Conservation (phyloP, 1,140 invertebrate genomes). For the Dreissena polymorpha region DNA sequence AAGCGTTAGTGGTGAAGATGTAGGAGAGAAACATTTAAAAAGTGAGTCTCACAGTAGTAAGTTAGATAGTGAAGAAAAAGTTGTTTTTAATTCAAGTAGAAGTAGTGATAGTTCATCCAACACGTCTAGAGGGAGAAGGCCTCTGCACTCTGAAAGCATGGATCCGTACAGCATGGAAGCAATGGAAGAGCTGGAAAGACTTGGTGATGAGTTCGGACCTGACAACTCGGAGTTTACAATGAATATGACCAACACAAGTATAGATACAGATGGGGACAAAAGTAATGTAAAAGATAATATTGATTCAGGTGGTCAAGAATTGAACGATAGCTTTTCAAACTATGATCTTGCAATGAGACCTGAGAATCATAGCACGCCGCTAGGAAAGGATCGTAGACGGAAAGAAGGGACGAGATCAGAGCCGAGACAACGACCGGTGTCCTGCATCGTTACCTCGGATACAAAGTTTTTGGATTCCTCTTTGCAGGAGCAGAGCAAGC, state of each 20-base stretch:
- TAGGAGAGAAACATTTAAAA: neutral
- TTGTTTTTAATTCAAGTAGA: slow-evolving; percentile 23
- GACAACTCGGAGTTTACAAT: slow-evolving; percentile 55
- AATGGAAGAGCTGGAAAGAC: slow-evolving; percentile 76
- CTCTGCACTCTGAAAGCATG: slow-evolving; percentile 53
- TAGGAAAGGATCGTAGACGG: slow-evolving; percentile 22
- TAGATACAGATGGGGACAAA: slow-evolving; percentile 30
- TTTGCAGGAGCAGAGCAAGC: slow-evolving; percentile 62
- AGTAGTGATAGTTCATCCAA: slow-evolving; percentile 51
- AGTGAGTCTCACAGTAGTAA: slow-evolving; percentile 11
- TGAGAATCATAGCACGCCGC: slow-evolving; percentile 50
- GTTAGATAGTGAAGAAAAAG: neutral
- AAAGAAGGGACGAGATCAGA: slow-evolving; percentile 36
- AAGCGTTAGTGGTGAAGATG: neutral
- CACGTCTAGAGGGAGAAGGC: neutral
- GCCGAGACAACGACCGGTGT: slow-evolving; percentile 63
- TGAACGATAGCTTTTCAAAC: slow-evolving; percentile 24
- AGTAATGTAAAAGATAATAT: neutral
- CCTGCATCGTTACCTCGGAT: slow-evolving; percentile 64
- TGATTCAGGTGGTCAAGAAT: neutral
- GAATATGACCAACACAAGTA: slow-evolving; percentile 54
- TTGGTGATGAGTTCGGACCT: slow-evolving; percentile 66
- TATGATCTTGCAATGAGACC: slow-evolving; percentile 20
- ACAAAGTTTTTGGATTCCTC: slow-evolving; percentile 37
- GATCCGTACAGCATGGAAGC: slow-evolving; percentile 76